Evolutionary conservation across 1,140 invertebrate species (phyloP).

Genomic region (Uloborus diversus): DNA sequence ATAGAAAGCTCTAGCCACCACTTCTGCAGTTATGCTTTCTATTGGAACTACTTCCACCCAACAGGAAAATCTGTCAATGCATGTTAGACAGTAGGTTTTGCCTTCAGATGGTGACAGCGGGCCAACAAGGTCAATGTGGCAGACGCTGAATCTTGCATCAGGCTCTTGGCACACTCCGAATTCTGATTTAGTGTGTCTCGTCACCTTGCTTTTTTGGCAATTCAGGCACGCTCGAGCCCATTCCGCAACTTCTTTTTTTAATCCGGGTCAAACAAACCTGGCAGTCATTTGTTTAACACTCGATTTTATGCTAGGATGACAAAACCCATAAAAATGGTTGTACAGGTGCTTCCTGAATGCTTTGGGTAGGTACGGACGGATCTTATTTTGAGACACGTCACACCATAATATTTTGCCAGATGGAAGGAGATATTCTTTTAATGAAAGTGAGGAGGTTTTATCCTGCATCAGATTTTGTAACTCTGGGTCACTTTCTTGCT

Average conservation of each 20-base stretch:
- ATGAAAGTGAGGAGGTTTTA: neutral
- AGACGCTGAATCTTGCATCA: neutral
- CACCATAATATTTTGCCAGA: slow-evolving; percentile 60
- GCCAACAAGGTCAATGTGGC: neutral
- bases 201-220: slow-evolving; percentile 20
- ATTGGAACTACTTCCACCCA: neutral
- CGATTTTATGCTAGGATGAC: neutral
- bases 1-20: neutral
- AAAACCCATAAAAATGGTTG: neutral
- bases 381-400: slow-evolving; percentile 34
- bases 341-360: neutral
- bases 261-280: slow-evolving; percentile 5
- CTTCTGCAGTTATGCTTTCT: neutral
- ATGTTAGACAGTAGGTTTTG: slow-evolving; percentile 3
- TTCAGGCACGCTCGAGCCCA: neutral
- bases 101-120: slow-evolving; percentile 1
- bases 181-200: neutral
- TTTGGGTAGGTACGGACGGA: neutral
- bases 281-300: slow-evolving; percentile 8
- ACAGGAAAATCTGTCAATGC: neutral
- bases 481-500: neutral
- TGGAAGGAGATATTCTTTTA: slow-evolving; percentile 60
- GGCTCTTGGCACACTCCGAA: neutral
- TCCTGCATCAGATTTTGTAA: neutral
- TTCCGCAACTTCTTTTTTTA: neutral